Conservation (phyloP, 2,113 vertebrate species). For the Petromus typicus region DNA sequence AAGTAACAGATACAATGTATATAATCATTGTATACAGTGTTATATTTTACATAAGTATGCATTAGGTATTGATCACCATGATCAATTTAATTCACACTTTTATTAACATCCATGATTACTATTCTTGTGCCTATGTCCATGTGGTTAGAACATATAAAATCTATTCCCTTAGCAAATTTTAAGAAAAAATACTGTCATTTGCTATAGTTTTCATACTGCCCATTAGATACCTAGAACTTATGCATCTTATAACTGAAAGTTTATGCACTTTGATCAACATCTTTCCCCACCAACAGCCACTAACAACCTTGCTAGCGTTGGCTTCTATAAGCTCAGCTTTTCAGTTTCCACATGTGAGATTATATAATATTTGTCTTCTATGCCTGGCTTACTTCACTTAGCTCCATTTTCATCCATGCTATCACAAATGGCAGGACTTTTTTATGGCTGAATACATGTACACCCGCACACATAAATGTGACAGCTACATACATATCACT, state of each 20-base stretch:
- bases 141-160: neutral
- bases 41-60: neutral
- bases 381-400: neutral
- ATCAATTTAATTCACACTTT: neutral
- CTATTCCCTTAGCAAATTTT: neutral
- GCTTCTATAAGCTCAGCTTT: neutral
- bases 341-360: neutral
- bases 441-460: neutral
- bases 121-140: neutral
- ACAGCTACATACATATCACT: neutral
- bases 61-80: neutral
- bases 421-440: neutral
- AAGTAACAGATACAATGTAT: neutral
- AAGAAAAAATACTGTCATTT: neutral
- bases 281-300: neutral
- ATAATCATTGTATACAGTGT: neutral
- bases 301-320: neutral
- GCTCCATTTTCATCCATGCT: neutral
- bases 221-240: neutral
- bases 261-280: neutral
- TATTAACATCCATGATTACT: neutral
- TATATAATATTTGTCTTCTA: neutral
- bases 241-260: neutral
- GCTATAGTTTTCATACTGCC: neutral
- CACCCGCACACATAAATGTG: neutral